Evolutionary conservation across 1,140 invertebrate genomes (phyloP), one percentile per base, ranked within the genome.

Genomic region (Rhopalosiphum padi): DNA sequence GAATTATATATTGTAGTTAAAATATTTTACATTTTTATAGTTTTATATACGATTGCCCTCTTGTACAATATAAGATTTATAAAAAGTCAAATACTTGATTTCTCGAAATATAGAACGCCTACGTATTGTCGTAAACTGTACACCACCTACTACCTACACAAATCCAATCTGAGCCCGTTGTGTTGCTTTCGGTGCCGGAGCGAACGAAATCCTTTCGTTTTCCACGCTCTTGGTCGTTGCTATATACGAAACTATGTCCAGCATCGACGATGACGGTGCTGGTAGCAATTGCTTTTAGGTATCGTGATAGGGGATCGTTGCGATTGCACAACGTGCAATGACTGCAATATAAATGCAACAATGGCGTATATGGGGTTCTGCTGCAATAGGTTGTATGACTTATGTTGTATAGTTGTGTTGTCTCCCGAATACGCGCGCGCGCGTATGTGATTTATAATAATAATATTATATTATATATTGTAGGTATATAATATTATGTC

Each of bases 271-370:
- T n/a, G n/a, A 25, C 82, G n/a, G 83, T 21, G 37, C 1, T 41
- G 37, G 86, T 23, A 35, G 46, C 86, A 23, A 30, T 86, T 46
- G 18, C 43, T 86, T 43, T 1, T 86, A n/a, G 30, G 43, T 87
- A 87, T 87, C 43, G 25, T 21, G 43, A 53, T 37, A 53, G 88
- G 51, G 9, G 48, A 89, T 89, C 48, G 11, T 55, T 55, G 25
- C 1, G 43, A 30, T 89, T 53, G 8, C 35, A 22, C 51, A 89
- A 89, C 88, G 60, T n/a, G 30, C 60, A 53, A 89, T 53, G 48
- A 41, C 88, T 77, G 60, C 60, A 77, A 77, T n/a, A 77, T n/a
- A 53, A 89, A 89, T 55, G 88, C 25, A 88, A 89, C 88, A 89
- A 89, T 89, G 88, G 88, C n/a, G 46, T 51, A 41, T 87, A 87